Percentiles rank a stretch among this genome's conserved stretches.
Conservation (phyloP, 2,797 vertebrate genomes). For the Mormyrus hasselquistii region DNA sequence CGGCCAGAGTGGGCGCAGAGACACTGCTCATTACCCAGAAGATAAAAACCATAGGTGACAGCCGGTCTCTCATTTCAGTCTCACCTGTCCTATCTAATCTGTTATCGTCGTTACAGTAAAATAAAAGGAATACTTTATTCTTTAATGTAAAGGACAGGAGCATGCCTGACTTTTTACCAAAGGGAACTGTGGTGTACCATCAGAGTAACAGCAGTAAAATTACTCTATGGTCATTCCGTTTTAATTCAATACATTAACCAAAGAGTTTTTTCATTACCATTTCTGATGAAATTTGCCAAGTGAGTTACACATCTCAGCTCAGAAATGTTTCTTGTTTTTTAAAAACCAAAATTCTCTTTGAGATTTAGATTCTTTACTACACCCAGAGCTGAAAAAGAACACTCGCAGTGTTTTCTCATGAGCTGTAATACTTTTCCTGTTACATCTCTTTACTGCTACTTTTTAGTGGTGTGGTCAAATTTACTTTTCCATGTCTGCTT, state of each 20-base stretch:
- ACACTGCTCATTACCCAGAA: conserved; percentile 85
- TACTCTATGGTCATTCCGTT: background rate
- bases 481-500: background rate
- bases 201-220: background rate
- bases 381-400: background rate
- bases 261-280: background rate
- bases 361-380: background rate
- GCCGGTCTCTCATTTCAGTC: background rate
- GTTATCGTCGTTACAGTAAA: background rate
- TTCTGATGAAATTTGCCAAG: background rate
- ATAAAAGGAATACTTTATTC: background rate
- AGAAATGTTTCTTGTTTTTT: background rate
- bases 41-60: conserved; percentile 76
- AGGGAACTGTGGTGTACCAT: background rate
- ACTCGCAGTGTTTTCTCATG: background rate
- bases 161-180: background rate
- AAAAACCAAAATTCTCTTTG: background rate
- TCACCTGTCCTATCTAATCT: background rate
- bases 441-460: background rate
- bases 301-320: background rate
- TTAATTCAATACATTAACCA: background rate
- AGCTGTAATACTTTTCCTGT: background rate
- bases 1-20: conserved; percentile 70
- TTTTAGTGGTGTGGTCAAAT: background rate
- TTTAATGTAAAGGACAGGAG: background rate